These are phyloP conservation scores for Habroteleia sp. DNA, from an alignment of 2,888 invertebrate species.

Conservation along the genomic window DNA sequence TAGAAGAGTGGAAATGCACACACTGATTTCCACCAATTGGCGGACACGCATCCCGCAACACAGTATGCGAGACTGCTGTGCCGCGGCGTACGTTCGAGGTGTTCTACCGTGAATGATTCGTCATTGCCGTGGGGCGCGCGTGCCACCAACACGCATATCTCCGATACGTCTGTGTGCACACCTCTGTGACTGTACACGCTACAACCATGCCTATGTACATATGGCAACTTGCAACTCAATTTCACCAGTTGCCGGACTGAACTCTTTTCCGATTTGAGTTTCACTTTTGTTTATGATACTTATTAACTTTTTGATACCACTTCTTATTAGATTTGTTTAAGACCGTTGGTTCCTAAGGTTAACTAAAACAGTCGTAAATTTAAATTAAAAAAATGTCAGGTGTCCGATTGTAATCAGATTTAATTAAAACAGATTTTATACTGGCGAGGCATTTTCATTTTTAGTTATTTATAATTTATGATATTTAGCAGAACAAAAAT, in stretches of 20 bases:
- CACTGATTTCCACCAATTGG: constrained; percentile 62
- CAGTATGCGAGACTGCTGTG: constrained; percentile 62
- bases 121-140: constrained; percentile 81
- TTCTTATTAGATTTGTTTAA: no score
- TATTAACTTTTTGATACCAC: background rate
- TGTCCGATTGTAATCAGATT: no score
- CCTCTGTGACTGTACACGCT: constrained; percentile 58
- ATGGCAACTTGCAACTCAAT: constrained; percentile 57
- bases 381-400: no score
- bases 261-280: constrained; percentile 45
- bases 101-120: constrained; percentile 81
- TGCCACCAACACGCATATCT: constrained; percentile 74
- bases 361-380: no score
- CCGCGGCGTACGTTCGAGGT: constrained; percentile 72
- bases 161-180: constrained; percentile 53
- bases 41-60: constrained; percentile 58
- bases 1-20: constrained; percentile 59
- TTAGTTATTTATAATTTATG: no score
- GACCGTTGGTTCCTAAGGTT: no score
- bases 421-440: no score
- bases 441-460: no score
- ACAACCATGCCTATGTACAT: constrained; percentile 40
- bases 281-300: constrained; percentile 46
- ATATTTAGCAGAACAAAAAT: no score
- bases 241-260: constrained; percentile 41